Conservation (phyloP, 2,113 vertebrate genomes). For the Apus apus region DNA sequence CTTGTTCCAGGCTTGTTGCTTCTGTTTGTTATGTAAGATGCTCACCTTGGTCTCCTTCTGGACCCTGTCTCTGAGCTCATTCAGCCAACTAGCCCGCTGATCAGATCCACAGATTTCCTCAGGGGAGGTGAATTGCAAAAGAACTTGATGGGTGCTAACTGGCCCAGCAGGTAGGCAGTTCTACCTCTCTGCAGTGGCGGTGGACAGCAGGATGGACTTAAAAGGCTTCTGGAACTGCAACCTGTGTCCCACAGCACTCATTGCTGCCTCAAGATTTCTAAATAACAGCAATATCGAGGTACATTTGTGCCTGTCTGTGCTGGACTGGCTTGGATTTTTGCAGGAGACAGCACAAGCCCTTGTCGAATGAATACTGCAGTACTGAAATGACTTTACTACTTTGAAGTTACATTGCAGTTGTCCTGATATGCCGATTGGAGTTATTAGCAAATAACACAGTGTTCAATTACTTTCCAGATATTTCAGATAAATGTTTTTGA, state of each 20-base stretch:
- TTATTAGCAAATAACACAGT: no score
- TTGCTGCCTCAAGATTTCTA: neutral
- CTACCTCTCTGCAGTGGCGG: neutral
- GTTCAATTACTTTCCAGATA: no score
- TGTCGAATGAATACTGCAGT: accelerated
- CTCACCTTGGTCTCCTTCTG: neutral
- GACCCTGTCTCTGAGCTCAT: neutral
- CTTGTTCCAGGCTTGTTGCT: neutral
- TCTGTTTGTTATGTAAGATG: neutral
- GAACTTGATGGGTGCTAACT: neutral
- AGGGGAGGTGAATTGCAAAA: neutral
- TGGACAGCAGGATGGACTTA: neutral
- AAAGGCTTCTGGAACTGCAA: neutral
- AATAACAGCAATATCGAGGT: neutral
- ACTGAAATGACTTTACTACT: no score
- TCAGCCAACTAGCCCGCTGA: accelerated
- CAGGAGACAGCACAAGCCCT: neutral
- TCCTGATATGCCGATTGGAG: no score
- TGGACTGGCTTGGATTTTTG: neutral
- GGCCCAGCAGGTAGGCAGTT: neutral
- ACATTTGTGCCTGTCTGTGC: neutral
- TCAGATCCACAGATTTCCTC: neutral
- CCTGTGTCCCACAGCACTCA: neutral
- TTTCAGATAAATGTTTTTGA: no score
- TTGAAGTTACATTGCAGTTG: no score